These are phyloP conservation scores for Standfussiana lucernea DNA, from an alignment of 2,888 invertebrate genomes.

Conservation along the genomic window DNA sequence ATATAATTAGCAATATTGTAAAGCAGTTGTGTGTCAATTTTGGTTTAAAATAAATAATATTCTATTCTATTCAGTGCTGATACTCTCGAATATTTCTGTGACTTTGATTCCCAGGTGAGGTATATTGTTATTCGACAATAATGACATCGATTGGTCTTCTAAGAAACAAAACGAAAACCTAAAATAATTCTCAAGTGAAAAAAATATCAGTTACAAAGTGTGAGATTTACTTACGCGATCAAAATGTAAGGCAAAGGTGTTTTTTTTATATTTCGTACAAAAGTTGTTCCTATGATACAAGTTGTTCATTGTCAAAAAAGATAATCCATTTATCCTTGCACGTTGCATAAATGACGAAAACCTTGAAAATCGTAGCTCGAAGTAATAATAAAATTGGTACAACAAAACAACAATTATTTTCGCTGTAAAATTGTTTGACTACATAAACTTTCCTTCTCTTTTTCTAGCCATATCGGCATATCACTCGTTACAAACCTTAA, in stretches of 20 bases:
- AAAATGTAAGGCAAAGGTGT: neutral
- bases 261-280: neutral
- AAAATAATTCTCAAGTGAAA: neutral
- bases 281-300: too few relatives aligned
- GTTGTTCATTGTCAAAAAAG: too few relatives aligned
- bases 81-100: too few relatives aligned
- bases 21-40: too few relatives aligned
- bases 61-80: too few relatives aligned
- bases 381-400: neutral
- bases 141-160: too few relatives aligned
- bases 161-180: neutral
- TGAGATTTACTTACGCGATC: neutral
- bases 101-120: too few relatives aligned
- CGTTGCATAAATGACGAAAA: neutral
- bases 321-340: too few relatives aligned
- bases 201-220: neutral
- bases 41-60: too few relatives aligned
- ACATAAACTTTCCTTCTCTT: neutral
- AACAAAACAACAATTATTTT: neutral
- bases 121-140: too few relatives aligned
- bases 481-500: slow-evolving; percentile 3
- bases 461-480: slow-evolving; percentile 8
- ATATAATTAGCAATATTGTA: too few relatives aligned
- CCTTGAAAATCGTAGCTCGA: neutral
- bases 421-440: neutral